phyloP scores from a whole-genome alignment of 2,888 invertebrate species.

The Cephus nigrinus region DNA sequence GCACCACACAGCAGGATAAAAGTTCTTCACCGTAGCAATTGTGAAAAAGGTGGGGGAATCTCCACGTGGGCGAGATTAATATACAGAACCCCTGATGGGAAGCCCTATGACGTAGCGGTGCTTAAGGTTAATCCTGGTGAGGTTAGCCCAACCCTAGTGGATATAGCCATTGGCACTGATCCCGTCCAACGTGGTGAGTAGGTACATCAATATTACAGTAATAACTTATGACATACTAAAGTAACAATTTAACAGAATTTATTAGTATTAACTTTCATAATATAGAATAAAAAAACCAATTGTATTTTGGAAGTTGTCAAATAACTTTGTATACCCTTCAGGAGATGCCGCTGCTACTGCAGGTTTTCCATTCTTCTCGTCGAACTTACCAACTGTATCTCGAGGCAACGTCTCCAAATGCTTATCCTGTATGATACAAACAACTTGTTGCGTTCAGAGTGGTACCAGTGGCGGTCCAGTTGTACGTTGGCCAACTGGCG shows the following conservation, averaged over 20 bases:
- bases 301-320: neutral
- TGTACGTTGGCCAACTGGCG: conserved; percentile 64
- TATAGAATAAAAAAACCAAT: neutral
- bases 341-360: conserved; percentile 72
- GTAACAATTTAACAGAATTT: neutral
- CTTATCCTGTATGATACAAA: conserved; percentile 71
- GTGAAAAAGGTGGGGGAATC: conserved; percentile 16
- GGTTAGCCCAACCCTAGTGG: conserved; percentile 38
- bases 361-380: conserved; percentile 72
- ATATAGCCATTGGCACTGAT: conserved; percentile 38
- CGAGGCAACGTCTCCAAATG: conserved; percentile 70
- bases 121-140: conserved; percentile 46
- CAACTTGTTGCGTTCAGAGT: conserved; percentile 74
- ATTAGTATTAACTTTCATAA: neutral
- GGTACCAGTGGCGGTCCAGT: conserved; percentile 76
- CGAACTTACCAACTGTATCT: conserved; percentile 69
- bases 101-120: conserved; percentile 61
- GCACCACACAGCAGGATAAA: conserved; percentile 42
- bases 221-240: neutral
- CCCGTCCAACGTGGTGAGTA: conserved; percentile 46
- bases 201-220: neutral
- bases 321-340: conserved; percentile 40
- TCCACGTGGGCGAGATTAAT: conserved; percentile 48
- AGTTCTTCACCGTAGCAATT: conserved; percentile 38
- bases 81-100: conserved; percentile 53